Conservation (phyloP, 2,113 vertebrate species). For the Zosterops borbonicus region DNA sequence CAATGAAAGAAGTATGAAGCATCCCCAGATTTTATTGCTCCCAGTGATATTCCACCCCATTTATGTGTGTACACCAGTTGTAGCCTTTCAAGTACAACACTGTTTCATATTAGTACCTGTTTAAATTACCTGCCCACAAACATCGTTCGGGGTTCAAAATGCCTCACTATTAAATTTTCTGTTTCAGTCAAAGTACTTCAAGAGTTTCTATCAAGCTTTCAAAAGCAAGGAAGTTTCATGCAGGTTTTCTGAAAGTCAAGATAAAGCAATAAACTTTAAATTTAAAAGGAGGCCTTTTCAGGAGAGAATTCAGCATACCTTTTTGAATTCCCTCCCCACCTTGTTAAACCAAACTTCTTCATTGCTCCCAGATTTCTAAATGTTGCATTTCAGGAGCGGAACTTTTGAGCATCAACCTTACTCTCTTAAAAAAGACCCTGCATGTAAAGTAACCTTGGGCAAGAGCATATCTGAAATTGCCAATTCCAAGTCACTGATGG, state of each 20-base stretch:
- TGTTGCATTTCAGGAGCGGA: not conserved
- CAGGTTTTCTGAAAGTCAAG: not conserved
- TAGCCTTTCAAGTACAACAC: slow-evolving; percentile 47
- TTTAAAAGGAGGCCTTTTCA: not conserved
- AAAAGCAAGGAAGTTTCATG: slow-evolving; percentile 28
- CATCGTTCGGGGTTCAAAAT: not conserved
- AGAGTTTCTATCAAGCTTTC: slow-evolving; percentile 16
- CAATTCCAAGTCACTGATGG: not conserved
- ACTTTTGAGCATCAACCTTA: not conserved
- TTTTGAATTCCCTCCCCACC: slow-evolving; percentile 16
- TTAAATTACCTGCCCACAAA: slow-evolving; percentile 48
- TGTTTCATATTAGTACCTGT: slow-evolving; percentile 8
- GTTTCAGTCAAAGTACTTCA: slow-evolving; percentile 31
- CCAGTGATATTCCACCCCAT: slow-evolving; percentile 33
- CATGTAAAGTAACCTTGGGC: not conserved
- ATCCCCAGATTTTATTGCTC: slow-evolving; percentile 43
- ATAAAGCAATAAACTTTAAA: slow-evolving; percentile 25
- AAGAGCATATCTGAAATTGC: not conserved
- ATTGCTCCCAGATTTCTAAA: not conserved
- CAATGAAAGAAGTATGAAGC: slow-evolving; percentile 53
- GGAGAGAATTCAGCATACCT: not conserved
- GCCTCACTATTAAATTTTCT: slow-evolving; percentile 42
- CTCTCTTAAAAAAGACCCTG: not conserved
- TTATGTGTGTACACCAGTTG: not conserved
- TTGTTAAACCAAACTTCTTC: not conserved